Base-by-base conservation (phyloP, 2,113 vertebrate genomes). In the Phyllostomus discolor region DNA sequence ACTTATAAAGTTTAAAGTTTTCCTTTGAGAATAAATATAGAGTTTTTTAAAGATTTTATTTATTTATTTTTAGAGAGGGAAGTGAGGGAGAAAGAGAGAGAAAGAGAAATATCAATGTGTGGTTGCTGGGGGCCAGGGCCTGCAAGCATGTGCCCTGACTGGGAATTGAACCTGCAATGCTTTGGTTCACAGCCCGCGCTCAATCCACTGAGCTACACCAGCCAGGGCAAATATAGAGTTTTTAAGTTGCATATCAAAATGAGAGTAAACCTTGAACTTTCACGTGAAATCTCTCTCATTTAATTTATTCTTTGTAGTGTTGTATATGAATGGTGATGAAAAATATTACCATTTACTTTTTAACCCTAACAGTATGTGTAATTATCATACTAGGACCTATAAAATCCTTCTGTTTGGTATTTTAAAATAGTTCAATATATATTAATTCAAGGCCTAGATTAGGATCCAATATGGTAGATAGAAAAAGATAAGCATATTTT, bases 231-330 rank as follows among this genome's bases (percentile, higher is more conserved):
- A 75, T 48, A 52, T 46, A 59, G 50, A 48, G 62, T 83, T 83
- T 95, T 76, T 20, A 81, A 79, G 41, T 83, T 80, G 8, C 20
- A 15, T 82, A 41, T 92, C 43, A 89, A 43, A 86, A 35, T 35
- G 62, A 64, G 46, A 95, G 54, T 35, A 82, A 76, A 50, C 7
- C 24, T 82, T 59, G 33, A 93, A 35, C 20, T 90, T 94, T 72
- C 22, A 82, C 19, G 15, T 41, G 64, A 66, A 91, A 57, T 67
- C 94, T 89, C 17, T 96, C 41, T 95, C 19, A 57, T 67, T 83
- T 86, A 80, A 88, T 78, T 86, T 83, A 86, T 93, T 83, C 75
- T 92, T 95, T 96, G 41, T 66, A 57, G 31, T 81, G 69, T 95
- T 78, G 33, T 83, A 48, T 62, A 76, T 67, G n/a, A 83, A 62